Evolutionary conservation across 2,797 vertebrate genomes (phyloP), one percentile per base, ranked within the genome.

Genomic region (Esox lucius): DNA sequence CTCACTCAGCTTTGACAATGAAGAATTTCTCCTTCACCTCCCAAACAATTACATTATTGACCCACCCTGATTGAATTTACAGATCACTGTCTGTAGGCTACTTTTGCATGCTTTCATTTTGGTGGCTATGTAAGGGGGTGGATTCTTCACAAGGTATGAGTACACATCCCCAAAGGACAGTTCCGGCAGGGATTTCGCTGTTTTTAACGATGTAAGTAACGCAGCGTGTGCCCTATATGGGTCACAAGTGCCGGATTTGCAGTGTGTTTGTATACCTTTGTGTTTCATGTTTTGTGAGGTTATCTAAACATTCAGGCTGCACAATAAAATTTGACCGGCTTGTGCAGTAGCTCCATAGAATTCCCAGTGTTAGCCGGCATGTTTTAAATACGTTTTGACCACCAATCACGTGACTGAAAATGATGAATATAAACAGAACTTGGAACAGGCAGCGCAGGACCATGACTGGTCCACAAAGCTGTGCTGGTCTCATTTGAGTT

Each of bases 31-130:
- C n/a, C n/a, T n/a, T n/a, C n/a, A n/a, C n/a, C n/a, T n/a, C n/a
- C n/a, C n/a, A n/a, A n/a, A n/a, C n/a, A n/a, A n/a, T n/a, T n/a
- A n/a, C n/a, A n/a, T n/a, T n/a, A n/a, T n/a, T n/a, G n/a, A n/a
- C n/a, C n/a, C n/a, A n/a, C n/a, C n/a, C n/a, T n/a, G n/a, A n/a
- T n/a, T n/a, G n/a, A n/a, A n/a, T n/a, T n/a, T n/a, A n/a, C n/a
- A n/a, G n/a, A n/a, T n/a, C n/a, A 9, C 0, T 11, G 6, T 85
- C 75, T 85, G 31, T 70, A 78, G 28, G n/a, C n/a, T n/a, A n/a
- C 15, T 19, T 24, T 51, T 56, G 12, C 69, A 39, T 66, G 15
- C 16, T 70, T n/a, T 65, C 67, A 4, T 17, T 1, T 3, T n/a
- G 15, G 15, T 48, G 3, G 22, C 24, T n/a, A 70, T 59, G 70